Conservation (phyloP, 2,888 invertebrate species). For the Xylophagus ater region DNA sequence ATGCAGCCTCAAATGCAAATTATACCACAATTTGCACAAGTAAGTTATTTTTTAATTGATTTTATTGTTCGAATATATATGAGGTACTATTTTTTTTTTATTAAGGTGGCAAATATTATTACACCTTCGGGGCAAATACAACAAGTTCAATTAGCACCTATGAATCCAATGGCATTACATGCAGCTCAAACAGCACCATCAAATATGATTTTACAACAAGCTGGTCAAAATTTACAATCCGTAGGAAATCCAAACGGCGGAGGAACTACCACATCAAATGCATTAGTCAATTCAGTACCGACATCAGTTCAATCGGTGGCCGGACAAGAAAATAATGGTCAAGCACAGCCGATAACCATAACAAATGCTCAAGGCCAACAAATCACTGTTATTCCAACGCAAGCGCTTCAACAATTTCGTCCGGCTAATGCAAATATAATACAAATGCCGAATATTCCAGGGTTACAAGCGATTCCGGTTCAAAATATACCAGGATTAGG, state of each 20-base stretch:
- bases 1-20: slow-evolving; percentile 54
- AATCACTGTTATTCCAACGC: slow-evolving; percentile 71
- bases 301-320: slow-evolving; percentile 8
- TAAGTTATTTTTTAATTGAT: slow-evolving; percentile 25
- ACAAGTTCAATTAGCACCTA: slow-evolving; percentile 71
- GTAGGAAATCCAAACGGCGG: slow-evolving; percentile 20
- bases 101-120: slow-evolving; percentile 70
- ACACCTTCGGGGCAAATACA: slow-evolving; percentile 83
- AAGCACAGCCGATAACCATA: slow-evolving; percentile 55
- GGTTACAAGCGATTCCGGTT: slow-evolving; percentile 21
- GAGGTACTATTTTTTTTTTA: slow-evolving; percentile 51
- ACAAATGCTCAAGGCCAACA: slow-evolving; percentile 68
- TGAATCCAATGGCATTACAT: slow-evolving; percentile 39
- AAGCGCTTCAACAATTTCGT: slow-evolving; percentile 43
- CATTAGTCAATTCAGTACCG: slow-evolving; percentile 11
- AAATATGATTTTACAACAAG: slow-evolving; percentile 22
- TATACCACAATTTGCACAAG: slow-evolving; percentile 73
- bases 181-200: slow-evolving; percentile 24
- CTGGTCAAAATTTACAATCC: slow-evolving; percentile 22
- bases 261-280: slow-evolving; percentile 13
- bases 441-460: slow-evolving; percentile 33
- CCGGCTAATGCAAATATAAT: slow-evolving; percentile 29
- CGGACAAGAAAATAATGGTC: slow-evolving; percentile 29
- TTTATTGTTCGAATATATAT: slow-evolving; percentile 1
- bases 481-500: slow-evolving; percentile 69